phyloP scores from a whole-genome alignment of 2,113 vertebrate species.

The Peromyscus californicus region DNA sequence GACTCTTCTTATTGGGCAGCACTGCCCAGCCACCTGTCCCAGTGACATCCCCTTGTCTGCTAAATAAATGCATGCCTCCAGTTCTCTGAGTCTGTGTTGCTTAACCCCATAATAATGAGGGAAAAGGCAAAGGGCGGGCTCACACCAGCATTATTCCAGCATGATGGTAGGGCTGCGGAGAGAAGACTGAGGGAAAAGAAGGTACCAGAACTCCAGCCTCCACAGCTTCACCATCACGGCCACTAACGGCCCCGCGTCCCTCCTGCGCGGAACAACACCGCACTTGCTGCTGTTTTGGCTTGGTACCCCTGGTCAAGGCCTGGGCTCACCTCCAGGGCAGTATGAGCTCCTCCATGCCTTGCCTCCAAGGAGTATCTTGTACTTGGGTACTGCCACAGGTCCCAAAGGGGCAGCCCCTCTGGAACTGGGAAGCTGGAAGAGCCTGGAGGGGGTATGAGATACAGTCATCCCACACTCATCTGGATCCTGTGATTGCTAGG shows the following conservation, averaged over 20 bases:
- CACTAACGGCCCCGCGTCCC: not conserved
- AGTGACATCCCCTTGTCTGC: not conserved
- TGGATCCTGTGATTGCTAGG: not conserved
- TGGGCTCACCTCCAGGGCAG: not conserved
- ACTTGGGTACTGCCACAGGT: not conserved
- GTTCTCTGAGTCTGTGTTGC: not conserved
- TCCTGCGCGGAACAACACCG: accelerated
- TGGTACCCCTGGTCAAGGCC: not conserved
- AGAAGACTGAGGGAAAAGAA: not conserved
- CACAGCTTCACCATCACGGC: accelerated
- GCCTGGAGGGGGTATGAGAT: not conserved
- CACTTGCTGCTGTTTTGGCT: not conserved
- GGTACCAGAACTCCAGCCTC: not conserved
- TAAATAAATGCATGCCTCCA: constrained; percentile 59
- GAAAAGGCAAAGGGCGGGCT: not conserved
- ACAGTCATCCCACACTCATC: not conserved
- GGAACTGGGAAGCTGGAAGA: not conserved
- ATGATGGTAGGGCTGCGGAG: not conserved
- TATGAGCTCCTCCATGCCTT: not conserved
- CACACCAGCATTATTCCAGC: not conserved
- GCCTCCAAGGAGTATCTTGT: not conserved
- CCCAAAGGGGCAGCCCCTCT: not conserved
- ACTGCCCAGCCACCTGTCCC: not conserved
- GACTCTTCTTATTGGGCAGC: accelerated
- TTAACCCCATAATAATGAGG: not conserved